Conservation (phyloP, 2,113 vertebrate species). For the Chaetops frenatus region DNA sequence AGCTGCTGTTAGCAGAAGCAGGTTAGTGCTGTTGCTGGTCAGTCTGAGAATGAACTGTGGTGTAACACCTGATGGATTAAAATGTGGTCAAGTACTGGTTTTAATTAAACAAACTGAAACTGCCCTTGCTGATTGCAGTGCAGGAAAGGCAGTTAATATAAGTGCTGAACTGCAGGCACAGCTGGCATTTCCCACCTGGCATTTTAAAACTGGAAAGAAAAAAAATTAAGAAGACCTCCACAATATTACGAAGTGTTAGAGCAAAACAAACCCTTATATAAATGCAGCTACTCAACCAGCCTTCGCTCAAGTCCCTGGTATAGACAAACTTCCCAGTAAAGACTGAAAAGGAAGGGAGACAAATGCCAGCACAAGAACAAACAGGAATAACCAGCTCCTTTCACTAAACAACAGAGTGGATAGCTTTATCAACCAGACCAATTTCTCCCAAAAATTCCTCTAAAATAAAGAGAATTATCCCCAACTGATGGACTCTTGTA, state of each 20-base stretch:
- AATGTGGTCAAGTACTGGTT: fast-evolving
- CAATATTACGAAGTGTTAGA: not conserved
- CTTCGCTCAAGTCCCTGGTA: not conserved
- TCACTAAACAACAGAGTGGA: not conserved
- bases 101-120: not conserved
- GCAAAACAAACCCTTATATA: not conserved
- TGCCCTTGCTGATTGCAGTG: not conserved
- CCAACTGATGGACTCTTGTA: not conserved
- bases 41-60: not conserved
- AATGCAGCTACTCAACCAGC: not conserved
- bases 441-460: not conserved
- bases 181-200: not conserved
- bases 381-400: not conserved
- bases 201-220: not conserved
- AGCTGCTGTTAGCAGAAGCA: not conserved
- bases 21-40: not conserved
- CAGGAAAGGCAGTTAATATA: not conserved
- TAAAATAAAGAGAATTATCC: not conserved
- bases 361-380: not conserved
- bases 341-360: not conserved
- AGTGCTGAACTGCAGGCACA: not conserved
- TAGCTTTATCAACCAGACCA: not conserved
- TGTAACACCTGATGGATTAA: not conserved
- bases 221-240: fast-evolving
- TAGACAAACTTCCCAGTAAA: not conserved